These are phyloP conservation scores for Andrena praecox DNA, from an alignment of 2,888 invertebrate species.

Conservation along the genomic window DNA sequence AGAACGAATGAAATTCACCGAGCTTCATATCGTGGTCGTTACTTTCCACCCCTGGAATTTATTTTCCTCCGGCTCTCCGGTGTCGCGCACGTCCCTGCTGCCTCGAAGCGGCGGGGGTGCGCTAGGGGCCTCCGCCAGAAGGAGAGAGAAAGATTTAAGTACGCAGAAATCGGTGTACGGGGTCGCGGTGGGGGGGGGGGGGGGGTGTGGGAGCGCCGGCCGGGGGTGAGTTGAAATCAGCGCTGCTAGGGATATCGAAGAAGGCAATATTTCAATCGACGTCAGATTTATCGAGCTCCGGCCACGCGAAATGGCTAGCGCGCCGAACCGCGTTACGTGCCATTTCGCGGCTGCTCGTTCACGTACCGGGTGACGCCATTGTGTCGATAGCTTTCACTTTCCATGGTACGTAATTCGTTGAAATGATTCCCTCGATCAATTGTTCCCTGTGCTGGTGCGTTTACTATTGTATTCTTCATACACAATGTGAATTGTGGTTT, in stretches of 20 bases:
- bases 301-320: slow-evolving; percentile 71
- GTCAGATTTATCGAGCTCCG: slow-evolving; percentile 72
- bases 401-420: neutral
- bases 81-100: slow-evolving; percentile 43
- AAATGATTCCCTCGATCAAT: neutral
- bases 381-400: neutral
- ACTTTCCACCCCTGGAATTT: slow-evolving; percentile 70
- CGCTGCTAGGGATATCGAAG: slow-evolving; percentile 73
- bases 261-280: slow-evolving; percentile 75
- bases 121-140: neutral
- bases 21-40: slow-evolving; percentile 73
- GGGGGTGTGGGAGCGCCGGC: slow-evolving; percentile 23
- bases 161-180: slow-evolving; percentile 28
- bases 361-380: slow-evolving; percentile 27
- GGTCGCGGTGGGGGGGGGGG: slow-evolving; percentile 7
- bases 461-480: no score
- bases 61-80: slow-evolving; percentile 56
- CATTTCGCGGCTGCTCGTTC: slow-evolving; percentile 58
- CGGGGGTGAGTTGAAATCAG: slow-evolving; percentile 61
- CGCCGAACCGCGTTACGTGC: slow-evolving; percentile 69
- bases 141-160: slow-evolving; percentile 50
- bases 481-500: no score
- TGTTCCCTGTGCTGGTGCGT: neutral
- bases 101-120: neutral
- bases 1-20: slow-evolving; percentile 66